Evolutionary conservation across 2,888 invertebrate genomes (phyloP).

Genomic region (Cordilura impudica): DNA sequence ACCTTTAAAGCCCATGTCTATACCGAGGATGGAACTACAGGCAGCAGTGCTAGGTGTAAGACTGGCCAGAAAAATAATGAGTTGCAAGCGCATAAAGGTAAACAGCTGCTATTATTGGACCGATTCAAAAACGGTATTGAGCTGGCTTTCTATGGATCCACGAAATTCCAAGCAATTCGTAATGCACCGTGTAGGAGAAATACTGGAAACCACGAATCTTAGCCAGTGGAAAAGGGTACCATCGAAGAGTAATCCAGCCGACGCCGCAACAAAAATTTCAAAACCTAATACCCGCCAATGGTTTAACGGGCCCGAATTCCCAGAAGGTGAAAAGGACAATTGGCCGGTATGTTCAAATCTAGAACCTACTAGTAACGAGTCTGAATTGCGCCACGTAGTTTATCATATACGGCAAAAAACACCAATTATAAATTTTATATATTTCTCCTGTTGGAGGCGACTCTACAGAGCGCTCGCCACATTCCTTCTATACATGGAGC

Average conservation of each 20-base stretch:
- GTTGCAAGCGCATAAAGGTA: background rate
- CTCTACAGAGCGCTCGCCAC: background rate
- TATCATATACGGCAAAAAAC: background rate
- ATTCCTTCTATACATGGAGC: background rate
- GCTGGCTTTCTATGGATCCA: background rate
- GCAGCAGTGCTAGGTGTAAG: background rate
- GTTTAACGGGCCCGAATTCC: slow-evolving; percentile 9
- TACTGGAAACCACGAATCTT: background rate
- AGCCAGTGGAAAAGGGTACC: too few species aligned
- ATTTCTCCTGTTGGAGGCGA: background rate
- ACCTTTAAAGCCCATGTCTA: slow-evolving; percentile 16
- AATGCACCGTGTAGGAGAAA: background rate
- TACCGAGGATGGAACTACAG: slow-evolving; percentile 12
- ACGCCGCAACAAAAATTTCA: too few species aligned
- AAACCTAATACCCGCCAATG: background rate
- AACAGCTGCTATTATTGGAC: background rate
- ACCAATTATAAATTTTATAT: background rate
- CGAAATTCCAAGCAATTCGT: background rate
- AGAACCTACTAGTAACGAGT: background rate
- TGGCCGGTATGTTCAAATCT: background rate
- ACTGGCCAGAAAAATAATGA: background rate
- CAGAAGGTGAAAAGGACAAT: background rate
- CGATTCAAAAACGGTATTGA: background rate
- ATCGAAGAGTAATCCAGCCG: too few species aligned
- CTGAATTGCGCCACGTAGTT: background rate